Evolutionary conservation across 64 coral and sea anemone genomes (phyloP).

Genomic region (Trachythela sp.): DNA sequence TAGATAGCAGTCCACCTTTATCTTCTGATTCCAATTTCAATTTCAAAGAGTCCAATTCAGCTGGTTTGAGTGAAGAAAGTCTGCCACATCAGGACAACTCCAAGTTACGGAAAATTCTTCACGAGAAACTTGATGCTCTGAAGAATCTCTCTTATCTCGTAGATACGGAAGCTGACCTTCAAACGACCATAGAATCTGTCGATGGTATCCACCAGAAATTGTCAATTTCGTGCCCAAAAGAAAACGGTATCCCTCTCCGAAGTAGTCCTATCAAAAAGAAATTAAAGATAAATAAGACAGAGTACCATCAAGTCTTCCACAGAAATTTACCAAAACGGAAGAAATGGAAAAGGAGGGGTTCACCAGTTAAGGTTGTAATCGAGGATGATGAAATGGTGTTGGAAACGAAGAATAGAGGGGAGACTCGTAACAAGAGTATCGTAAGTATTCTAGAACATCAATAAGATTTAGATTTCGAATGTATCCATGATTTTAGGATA

Average conservation of each 20-base stretch:
- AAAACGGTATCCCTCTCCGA: constrained; percentile 54
- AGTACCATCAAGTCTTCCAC: constrained; percentile 58
- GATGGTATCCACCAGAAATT: neutral
- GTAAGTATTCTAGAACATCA: neutral
- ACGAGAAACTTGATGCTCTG: constrained; percentile 34
- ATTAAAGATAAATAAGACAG: constrained; percentile 31
- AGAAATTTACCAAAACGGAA: constrained; percentile 39
- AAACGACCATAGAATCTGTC: constrained; percentile 9
- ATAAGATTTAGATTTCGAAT: no score
- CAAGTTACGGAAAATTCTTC: constrained; percentile 35
- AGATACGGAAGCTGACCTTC: neutral
- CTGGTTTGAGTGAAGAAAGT: neutral
- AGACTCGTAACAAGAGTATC: neutral
- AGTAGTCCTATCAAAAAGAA: constrained; percentile 52
- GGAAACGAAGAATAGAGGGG: neutral
- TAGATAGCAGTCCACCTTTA: neutral
- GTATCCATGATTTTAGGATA: no score
- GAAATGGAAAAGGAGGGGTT: constrained; percentile 37
- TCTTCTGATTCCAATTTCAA: neutral
- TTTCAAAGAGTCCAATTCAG: neutral
- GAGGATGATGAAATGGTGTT: constrained; percentile 2
- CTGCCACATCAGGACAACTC: neutral
- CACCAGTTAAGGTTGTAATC: neutral
- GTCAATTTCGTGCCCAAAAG: neutral
- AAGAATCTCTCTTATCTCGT: constrained; percentile 21